phyloP scores from a whole-genome alignment of 2,113 vertebrate genomes.

The Ibidorhyncha struthersii region DNA sequence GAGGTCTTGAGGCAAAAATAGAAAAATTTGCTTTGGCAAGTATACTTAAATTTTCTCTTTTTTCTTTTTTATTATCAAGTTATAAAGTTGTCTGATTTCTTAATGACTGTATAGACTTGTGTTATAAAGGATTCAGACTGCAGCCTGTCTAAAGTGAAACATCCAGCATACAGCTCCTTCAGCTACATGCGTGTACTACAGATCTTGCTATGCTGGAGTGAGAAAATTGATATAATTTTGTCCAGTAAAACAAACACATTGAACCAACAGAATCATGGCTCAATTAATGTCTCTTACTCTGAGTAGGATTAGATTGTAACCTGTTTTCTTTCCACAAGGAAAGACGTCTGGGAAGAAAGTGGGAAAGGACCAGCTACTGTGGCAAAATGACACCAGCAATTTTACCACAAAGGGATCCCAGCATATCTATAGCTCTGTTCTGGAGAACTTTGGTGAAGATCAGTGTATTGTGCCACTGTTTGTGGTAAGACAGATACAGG shows the following conservation, averaged over 20 bases:
- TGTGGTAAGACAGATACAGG: neutral
- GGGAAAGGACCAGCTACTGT: neutral
- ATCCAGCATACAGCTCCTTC: neutral
- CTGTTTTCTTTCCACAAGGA: neutral
- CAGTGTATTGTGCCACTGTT: neutral
- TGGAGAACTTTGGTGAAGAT: neutral
- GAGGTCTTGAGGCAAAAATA: neutral
- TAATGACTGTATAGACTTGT: neutral
- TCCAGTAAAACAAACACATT: no score
- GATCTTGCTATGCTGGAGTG: neutral
- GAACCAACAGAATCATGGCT: neutral
- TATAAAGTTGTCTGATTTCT: neutral
- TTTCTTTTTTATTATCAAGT: neutral
- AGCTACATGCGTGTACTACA: neutral
- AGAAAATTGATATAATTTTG: neutral
- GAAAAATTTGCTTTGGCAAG: neutral
- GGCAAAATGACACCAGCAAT: neutral
- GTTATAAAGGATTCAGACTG: neutral
- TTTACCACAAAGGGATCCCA: neutral
- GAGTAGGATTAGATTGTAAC: neutral
- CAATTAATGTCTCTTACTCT: neutral
- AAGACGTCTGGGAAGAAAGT: neutral
- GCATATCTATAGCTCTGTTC: fast-evolving
- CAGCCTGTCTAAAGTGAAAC: neutral
- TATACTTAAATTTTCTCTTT: no score